Percentiles rank a stretch among this genome's conserved stretches.
Evolutionary conservation across 2,113 vertebrate genomes (phyloP).

Genomic region (Phylloscopus trochiloides): DNA sequence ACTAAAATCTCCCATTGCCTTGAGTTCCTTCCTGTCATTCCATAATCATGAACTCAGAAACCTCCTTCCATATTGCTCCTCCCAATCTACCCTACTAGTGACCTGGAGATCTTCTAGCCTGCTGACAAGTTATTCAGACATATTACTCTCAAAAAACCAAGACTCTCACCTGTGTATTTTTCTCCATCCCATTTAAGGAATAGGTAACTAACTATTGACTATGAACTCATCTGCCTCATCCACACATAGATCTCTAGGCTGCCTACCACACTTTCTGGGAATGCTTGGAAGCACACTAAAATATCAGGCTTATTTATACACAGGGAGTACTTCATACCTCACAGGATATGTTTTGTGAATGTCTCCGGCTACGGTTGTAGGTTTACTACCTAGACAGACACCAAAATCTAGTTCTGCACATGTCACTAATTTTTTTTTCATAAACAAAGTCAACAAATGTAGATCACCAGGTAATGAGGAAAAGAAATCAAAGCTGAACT

Average conservation of each 20-base stretch:
- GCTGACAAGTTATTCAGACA: not conserved
- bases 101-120: not conserved
- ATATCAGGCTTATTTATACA: not conserved
- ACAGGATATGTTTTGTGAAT: not conserved
- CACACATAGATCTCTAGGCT: not conserved
- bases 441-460: not conserved
- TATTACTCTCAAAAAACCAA: not conserved
- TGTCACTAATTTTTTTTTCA: not conserved
- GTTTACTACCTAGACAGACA: not conserved
- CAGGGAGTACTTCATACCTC: not conserved
- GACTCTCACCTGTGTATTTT: not conserved
- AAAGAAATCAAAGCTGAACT: not conserved
- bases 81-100: not conserved
- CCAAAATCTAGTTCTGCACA: not conserved
- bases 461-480: not conserved
- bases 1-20: accelerated
- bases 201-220: not conserved
- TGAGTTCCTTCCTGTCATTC: not conserved
- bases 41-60: not conserved
- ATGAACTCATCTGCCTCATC: not conserved
- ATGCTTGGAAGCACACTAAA: not conserved
- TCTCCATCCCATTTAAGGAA: not conserved
- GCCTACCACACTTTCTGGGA: not conserved
- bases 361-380: not conserved
- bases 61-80: not conserved